Evolutionary conservation across 1,140 invertebrate genomes (phyloP), one percentile per base, ranked within the genome.

Genomic region (Heliconius nattereri): DNA sequence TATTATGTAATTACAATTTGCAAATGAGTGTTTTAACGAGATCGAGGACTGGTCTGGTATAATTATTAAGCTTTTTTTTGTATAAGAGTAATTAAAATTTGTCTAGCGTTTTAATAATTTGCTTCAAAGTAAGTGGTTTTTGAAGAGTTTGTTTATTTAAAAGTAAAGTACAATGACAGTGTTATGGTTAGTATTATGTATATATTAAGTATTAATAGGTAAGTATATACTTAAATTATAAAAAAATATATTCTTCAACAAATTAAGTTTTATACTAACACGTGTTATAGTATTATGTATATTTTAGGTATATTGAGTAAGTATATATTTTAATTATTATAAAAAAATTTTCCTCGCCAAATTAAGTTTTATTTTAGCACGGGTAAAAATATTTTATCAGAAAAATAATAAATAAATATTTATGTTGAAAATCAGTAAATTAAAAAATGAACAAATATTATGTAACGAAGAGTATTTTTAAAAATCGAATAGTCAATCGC

Each of bases 1-100:
- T 83, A 83, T 79, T 79, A 79, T 78, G 75, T 81, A 78, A 81
- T 81, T 81, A 83, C 73, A 54, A 78, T 74, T 73, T 75, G 72
- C 71, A 75, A 78, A 78, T 79, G 78, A 75, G 78, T 71, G 52
- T 71, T 40, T 76, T 40, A 72, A 40, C 32, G 19, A 71, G 70
- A 60, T 7, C 54, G 54, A 60, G n/a, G n/a, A 60, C n/a, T 60
- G n/a, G 23, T 60, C 54, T 60, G 20, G 54, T 60, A 60, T 60
- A 23, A 60, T 60, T 60, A 60, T 60, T 60, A 11, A 60, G 54
- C 54, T 60, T 60, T n/a, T 57, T 66, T 11, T 60, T 29, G 26
- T 11, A n/a, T 13, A 66, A 29, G 60, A 26, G 60, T 66, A 66
- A 66, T 66, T 66, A 66, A 66, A 66, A 66, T 66, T 66, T 66